Evolutionary conservation across 2,113 vertebrate species (phyloP), one percentile per base, ranked within the genome.

Genomic region (Jacana jacana): DNA sequence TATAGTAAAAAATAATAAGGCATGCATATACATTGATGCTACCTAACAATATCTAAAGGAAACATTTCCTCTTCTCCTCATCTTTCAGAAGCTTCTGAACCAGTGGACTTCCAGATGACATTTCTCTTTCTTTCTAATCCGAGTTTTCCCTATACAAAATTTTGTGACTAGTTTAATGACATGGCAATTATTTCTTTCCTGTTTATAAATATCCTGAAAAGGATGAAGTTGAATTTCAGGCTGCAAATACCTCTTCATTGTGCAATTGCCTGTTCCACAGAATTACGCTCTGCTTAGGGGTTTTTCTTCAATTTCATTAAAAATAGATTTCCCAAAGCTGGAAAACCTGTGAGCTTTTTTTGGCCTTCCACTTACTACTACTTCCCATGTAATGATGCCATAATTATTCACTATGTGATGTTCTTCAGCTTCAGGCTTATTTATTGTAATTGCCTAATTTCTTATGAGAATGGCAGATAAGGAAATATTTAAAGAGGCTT

Each of bases 401-500:
- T 66, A 89, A 79, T 82, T 49, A 93, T 96, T 96, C 83, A 76
- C 61, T 86, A 54, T 84, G 92, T 93, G 49, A 91, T 88, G 49
- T 69, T 96, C 76, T 94, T 51, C 86, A 88, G 79, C 63, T 93
- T 91, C 88, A 88, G 66, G 58, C 19, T 89, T 94, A 24, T 81
- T 86, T 96, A 85, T 90, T 63, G 37, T 52, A 96, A 94, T 82
- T 90, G 76, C 81, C 91, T 84, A 72, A 93, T 94, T 96, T 93
- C 88, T 95, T 97, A 81, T 30, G 83, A 94, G 93, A 96, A 95
- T 95, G 60, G 9, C 89, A 95, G 91, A 88, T 94, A 95, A 88
- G 33, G 28, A 96, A 93, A 84, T 92, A 92, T 82, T 95, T 97
- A 78, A 93, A 94, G 86, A 94, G 76, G 65, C 81, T 94, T 96